These are phyloP conservation scores for Trichonephila clavipes DNA, from an alignment of 1,140 invertebrate genomes.

Conservation along the genomic window DNA sequence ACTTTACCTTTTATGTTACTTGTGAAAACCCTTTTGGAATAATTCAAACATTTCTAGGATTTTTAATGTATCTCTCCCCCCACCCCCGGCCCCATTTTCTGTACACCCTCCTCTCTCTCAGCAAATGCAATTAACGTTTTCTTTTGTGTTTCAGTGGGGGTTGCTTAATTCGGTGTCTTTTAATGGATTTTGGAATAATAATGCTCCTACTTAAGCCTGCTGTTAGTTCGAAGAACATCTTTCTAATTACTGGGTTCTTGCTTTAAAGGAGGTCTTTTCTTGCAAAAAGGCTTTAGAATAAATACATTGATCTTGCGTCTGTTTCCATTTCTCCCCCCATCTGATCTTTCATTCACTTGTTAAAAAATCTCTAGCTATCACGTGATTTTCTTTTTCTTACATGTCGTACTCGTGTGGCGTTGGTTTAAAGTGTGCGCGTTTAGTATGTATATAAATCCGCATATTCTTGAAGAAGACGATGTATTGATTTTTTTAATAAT, in stretches of 20 bases:
- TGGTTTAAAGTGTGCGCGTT: too few relatives aligned
- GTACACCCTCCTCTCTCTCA: background rate
- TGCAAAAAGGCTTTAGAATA: background rate
- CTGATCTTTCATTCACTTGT: background rate
- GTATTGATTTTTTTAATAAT: too few relatives aligned
- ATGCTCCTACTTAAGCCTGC: background rate
- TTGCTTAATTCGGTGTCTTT: constrained; percentile 51
- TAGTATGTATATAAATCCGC: too few relatives aligned
- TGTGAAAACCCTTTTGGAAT: background rate
- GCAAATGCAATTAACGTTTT: constrained; percentile 60
- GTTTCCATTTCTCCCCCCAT: background rate
- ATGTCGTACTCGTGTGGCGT: too few relatives aligned
- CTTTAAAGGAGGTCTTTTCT: background rate
- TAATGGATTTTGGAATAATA: background rate
- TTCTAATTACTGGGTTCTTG: constrained; percentile 51
- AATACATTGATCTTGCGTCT: background rate
- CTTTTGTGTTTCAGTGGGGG: constrained; percentile 50
- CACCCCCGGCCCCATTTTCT: background rate
- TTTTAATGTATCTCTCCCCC: background rate
- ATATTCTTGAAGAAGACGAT: too few relatives aligned
- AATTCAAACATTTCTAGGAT: constrained; percentile 9
- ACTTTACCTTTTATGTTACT: too few relatives aligned
- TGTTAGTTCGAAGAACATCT: constrained; percentile 14
- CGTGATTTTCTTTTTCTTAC: background rate
- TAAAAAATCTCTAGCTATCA: background rate